Conservation (phyloP, 2,888 invertebrate species). For the Ypsolopha scabrella region DNA sequence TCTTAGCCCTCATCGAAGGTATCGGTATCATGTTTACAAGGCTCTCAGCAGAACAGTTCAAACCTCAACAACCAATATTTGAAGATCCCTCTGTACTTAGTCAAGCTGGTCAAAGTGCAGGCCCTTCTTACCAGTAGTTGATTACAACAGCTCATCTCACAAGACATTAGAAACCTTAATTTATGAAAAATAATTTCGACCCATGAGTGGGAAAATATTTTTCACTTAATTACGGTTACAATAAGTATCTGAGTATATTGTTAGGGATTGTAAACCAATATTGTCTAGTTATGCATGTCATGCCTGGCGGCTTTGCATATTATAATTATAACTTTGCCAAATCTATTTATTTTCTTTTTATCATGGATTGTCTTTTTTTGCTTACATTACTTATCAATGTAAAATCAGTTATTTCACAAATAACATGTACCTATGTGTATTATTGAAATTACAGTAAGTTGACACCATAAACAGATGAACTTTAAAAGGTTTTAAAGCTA, state of each 20-base stretch:
- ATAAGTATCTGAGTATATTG: too few relatives aligned
- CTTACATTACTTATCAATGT: too few relatives aligned
- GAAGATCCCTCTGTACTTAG: conserved; percentile 83
- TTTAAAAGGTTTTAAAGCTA: background rate
- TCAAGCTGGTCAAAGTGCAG: conserved; percentile 38
- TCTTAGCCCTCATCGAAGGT: conserved; percentile 97
- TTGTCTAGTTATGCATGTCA: too few relatives aligned
- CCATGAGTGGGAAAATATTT: too few relatives aligned
- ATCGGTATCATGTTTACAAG: conserved; percentile 95
- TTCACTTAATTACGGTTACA: too few relatives aligned
- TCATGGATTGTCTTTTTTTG: too few relatives aligned
- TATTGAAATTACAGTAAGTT: background rate
- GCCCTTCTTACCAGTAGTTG: background rate
- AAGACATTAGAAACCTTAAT: too few relatives aligned
- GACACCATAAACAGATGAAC: background rate
- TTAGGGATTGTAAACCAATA: background rate
- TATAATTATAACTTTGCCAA: too few relatives aligned
- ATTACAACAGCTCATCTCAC: background rate
- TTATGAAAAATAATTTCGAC: too few relatives aligned
- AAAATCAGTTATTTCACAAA: too few relatives aligned
- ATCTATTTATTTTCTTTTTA: too few relatives aligned
- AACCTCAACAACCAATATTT: conserved; percentile 81
- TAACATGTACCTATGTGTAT: background rate
- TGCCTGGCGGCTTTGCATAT: too few relatives aligned
- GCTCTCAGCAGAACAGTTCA: conserved; percentile 92